A percentile compares a stretch with the other conserved stretches of the same genome.
phyloP scores from a whole-genome alignment of 2,888 invertebrate species.

The Dermolepida albohirtum region DNA sequence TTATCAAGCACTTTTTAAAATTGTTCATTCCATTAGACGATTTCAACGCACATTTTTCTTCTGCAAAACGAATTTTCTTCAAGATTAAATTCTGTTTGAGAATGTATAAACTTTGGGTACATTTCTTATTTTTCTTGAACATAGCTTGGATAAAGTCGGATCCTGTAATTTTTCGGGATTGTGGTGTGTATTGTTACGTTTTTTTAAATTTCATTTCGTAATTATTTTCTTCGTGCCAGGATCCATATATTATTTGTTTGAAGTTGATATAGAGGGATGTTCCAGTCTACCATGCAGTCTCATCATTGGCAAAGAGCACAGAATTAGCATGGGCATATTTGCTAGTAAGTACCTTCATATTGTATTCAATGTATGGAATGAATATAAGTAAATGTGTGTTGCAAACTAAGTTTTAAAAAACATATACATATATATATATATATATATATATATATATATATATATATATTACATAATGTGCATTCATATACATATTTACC shows the following conservation, averaged over 20 bases:
- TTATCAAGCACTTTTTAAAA: constrained; percentile 22
- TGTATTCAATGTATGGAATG: neutral
- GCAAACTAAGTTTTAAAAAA: too few species aligned
- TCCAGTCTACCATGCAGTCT: constrained; percentile 47
- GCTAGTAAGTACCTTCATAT: constrained; percentile 48
- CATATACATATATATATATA: too few species aligned
- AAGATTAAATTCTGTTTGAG: constrained; percentile 1
- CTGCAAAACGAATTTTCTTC: neutral
- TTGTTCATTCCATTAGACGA: constrained; percentile 4
- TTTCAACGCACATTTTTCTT: neutral
- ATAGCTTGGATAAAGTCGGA: constrained; percentile 23
- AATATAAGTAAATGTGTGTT: too few species aligned
- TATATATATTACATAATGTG: too few species aligned
- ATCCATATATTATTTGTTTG: constrained; percentile 46
- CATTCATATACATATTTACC: too few species aligned
- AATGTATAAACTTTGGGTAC: constrained; percentile 19
- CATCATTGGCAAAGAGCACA: constrained; percentile 42
- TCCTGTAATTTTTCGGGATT: constrained; percentile 47
- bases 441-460: too few species aligned
- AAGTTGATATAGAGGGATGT: constrained; percentile 50
- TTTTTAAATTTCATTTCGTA: neutral
- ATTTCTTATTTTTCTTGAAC: constrained; percentile 28
- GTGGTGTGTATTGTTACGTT: constrained; percentile 46
- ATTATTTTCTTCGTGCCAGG: constrained; percentile 41
- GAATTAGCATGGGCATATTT: constrained; percentile 43